A percentile compares a stretch with the other conserved stretches of the same genome.
Conservation (phyloP, 1,140 invertebrate species). For the Adelges cooleyi region DNA sequence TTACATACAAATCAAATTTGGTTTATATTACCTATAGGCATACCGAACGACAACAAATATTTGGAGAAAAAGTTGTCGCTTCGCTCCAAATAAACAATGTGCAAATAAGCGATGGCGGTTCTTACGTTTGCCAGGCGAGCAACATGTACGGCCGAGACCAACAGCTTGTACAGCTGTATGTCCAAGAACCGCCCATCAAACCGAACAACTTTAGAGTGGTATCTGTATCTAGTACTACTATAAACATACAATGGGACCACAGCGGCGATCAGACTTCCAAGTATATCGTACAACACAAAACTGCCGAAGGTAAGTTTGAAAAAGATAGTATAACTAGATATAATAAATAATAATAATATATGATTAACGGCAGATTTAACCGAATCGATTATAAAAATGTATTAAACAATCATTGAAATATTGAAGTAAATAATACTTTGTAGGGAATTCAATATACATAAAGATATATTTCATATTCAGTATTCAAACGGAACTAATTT, state of each 20-base stretch:
- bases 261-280: slow-evolving; percentile 54
- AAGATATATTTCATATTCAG: too few relatives aligned
- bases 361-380: too few relatives aligned
- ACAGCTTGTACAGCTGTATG: slow-evolving; percentile 63
- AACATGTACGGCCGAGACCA: slow-evolving; percentile 74
- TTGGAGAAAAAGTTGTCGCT: slow-evolving; percentile 53
- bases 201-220: slow-evolving; percentile 55
- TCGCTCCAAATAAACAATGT: slow-evolving; percentile 61
- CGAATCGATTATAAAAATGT: too few relatives aligned
- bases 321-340: too few relatives aligned
- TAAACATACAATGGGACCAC: slow-evolving; percentile 65
- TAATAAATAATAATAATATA: too few relatives aligned
- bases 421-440: too few relatives aligned
- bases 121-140: slow-evolving; percentile 70
- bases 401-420: too few relatives aligned
- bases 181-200: slow-evolving; percentile 59
- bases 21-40: too few relatives aligned
- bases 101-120: slow-evolving; percentile 60
- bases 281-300: slow-evolving; percentile 61
- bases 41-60: slow-evolving; percentile 54
- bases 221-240: slow-evolving; percentile 55
- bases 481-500: too few relatives aligned
- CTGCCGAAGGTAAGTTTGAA: slow-evolving; percentile 44
- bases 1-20: too few relatives aligned
- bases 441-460: too few relatives aligned